Evolutionary conservation across 2,113 vertebrate species (phyloP).

Genomic region (Capra hircus): DNA sequence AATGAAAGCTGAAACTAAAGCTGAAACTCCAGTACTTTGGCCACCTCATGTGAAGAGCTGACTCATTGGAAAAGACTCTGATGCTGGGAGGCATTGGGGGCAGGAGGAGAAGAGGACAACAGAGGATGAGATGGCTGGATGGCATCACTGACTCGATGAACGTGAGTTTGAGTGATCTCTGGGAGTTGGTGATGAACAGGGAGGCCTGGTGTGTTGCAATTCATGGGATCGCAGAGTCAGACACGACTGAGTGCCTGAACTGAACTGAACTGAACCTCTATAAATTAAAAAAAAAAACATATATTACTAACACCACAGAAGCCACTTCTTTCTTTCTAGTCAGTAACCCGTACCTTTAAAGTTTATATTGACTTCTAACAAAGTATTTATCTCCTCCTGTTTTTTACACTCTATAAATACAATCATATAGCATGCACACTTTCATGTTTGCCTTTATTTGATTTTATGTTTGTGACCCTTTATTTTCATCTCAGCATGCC

Average conservation of each 20-base stretch:
- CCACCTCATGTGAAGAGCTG: accelerated
- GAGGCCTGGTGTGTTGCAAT: no score
- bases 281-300: not conserved
- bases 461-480: not conserved
- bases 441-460: not conserved
- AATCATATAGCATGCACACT: not conserved
- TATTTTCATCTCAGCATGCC: not conserved
- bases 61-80: no score
- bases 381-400: not conserved
- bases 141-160: no score
- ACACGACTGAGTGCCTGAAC: no score
- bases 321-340: not conserved
- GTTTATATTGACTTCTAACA: not conserved
- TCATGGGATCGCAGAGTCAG: no score
- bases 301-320: not conserved
- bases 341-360: not conserved
- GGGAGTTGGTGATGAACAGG: no score
- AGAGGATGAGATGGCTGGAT: no score
- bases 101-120: no score
- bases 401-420: not conserved
- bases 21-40: no score
- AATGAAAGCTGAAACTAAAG: no score
- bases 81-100: no score
- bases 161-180: no score
- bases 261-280: not conserved